A percentile compares a stretch with the other conserved stretches of the same genome.
Conservation (phyloP, 1,140 invertebrate species). For the Solenopsis fugax region DNA sequence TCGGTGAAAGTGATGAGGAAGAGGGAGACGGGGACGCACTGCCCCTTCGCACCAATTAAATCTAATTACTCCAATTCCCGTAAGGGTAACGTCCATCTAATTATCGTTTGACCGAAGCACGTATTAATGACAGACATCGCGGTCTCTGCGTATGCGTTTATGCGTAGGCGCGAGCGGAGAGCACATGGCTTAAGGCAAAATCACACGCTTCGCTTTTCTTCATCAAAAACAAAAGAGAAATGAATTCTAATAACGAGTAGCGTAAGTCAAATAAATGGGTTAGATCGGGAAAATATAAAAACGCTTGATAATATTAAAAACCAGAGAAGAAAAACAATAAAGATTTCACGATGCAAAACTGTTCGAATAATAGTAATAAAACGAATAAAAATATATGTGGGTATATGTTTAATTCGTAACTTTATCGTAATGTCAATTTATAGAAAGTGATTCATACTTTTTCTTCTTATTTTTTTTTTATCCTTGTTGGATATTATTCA, state of each 20-base stretch:
- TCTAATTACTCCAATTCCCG: constrained; percentile 84
- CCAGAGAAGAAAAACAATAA: not conserved
- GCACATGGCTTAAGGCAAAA: constrained; percentile 42
- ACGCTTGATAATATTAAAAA: not conserved
- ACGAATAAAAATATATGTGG: not conserved
- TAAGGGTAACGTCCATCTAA: constrained; percentile 84
- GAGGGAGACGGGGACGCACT: constrained; percentile 15
- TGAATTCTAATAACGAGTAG: not conserved
- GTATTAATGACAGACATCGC: constrained; percentile 80
- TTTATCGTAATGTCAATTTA: not conserved
- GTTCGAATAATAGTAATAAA: not conserved
- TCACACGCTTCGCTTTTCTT: constrained; percentile 25
- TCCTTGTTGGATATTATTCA: not conserved
- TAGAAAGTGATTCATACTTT: not conserved
- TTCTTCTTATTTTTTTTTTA: not conserved
- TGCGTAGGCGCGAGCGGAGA: constrained; percentile 41
- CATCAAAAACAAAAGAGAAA: not conserved
- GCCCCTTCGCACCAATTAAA: constrained; percentile 82
- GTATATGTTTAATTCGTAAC: not conserved
- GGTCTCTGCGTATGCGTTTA: constrained; percentile 15
- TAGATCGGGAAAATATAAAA: not conserved
- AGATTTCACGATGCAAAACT: not conserved
- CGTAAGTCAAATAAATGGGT: not conserved
- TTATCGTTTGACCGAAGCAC: constrained; percentile 83
- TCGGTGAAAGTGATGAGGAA: constrained; percentile 47